Evolutionary conservation across 2,113 vertebrate genomes (phyloP).

Genomic region (Mobula birostris): DNA sequence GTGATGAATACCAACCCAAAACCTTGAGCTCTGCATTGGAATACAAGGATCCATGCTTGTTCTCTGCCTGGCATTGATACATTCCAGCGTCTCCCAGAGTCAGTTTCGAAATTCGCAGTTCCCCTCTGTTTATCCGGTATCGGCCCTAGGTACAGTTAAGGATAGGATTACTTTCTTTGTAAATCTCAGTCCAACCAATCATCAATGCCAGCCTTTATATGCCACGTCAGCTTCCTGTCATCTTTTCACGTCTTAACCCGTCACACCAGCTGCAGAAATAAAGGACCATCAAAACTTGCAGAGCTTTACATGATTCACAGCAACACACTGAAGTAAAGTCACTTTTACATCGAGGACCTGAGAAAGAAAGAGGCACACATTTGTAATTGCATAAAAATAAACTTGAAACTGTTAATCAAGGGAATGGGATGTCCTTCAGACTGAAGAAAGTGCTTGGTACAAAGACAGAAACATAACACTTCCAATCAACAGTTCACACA

Average conservation of each 20-base stretch:
- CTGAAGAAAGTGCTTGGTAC: no score
- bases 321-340: not conserved
- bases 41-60: constrained; percentile 73
- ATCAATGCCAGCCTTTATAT: no score
- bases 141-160: not conserved
- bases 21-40: constrained; percentile 87
- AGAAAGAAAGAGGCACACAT: not conserved
- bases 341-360: not conserved
- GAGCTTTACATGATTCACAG: not conserved
- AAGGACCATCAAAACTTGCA: not conserved
- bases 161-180: no score
- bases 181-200: no score
- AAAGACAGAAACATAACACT: not conserved
- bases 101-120: constrained; percentile 68
- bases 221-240: no score
- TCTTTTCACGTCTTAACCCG: no score
- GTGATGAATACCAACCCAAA: constrained; percentile 68
- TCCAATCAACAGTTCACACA: not conserved
- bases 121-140: constrained; percentile 51
- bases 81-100: constrained; percentile 78
- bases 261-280: not conserved
- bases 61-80: constrained; percentile 96
- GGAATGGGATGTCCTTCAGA: not conserved
- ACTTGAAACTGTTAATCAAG: not conserved
- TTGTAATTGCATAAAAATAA: not conserved